A percentile compares a stretch with the other conserved stretches of the same genome.
These are phyloP conservation scores for Folsomia manolachei DNA, from an alignment of 2,888 invertebrate genomes.

Conservation along the genomic window DNA sequence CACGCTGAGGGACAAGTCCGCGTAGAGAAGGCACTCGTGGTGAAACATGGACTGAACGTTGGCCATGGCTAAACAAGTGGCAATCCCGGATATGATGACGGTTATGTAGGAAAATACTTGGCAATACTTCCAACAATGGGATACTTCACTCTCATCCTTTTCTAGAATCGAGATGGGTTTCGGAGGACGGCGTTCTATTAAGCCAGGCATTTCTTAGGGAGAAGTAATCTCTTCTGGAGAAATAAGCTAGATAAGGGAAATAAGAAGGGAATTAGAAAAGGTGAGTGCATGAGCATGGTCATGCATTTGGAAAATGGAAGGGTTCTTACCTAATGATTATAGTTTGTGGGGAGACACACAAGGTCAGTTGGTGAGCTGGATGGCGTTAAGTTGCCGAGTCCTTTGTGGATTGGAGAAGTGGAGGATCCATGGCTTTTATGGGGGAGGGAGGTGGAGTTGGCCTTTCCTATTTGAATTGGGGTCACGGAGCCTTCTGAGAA, in stretches of 20 bases:
- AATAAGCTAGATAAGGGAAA: neutral
- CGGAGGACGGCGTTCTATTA: constrained; percentile 43
- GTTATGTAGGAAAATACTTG: constrained; percentile 46
- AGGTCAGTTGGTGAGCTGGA: too few species aligned
- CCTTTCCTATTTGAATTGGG: too few species aligned
- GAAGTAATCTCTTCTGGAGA: too few species aligned
- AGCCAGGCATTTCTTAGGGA: too few species aligned
- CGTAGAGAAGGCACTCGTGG: constrained; percentile 46
- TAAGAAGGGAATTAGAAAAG: neutral
- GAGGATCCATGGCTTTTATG: too few species aligned
- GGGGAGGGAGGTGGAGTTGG: too few species aligned
- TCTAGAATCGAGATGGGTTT: constrained; percentile 47
- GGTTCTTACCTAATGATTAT: too few species aligned
- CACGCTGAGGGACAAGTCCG: constrained; percentile 31
- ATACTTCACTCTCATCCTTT: constrained; percentile 46
- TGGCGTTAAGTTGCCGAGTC: too few species aligned
- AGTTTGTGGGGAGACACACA: too few species aligned
- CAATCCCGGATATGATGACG: constrained; percentile 46
- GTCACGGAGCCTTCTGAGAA: too few species aligned
- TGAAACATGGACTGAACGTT: constrained; percentile 41
- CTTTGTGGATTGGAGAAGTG: too few species aligned
- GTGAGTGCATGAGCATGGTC: neutral
- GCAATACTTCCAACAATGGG: constrained; percentile 48
- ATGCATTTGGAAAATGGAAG: too few species aligned
- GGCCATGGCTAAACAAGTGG: constrained; percentile 45